These are phyloP conservation scores for Ormyrus nitidulus DNA, from an alignment of 2,888 invertebrate species.

Conservation along the genomic window DNA sequence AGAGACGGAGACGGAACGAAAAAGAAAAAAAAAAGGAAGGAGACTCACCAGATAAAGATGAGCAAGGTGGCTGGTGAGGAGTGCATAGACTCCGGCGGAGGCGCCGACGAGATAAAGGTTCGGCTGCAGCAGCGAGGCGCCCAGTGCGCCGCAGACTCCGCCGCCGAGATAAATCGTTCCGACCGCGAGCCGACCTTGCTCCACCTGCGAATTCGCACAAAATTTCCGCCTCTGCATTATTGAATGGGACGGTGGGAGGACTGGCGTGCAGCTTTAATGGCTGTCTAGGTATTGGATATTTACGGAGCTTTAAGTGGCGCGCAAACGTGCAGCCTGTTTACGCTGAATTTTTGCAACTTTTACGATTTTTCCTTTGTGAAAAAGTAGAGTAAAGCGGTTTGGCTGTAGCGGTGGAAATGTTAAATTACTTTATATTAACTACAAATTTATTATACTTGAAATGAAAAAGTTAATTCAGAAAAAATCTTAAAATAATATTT, in stretches of 20 bases:
- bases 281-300: too few species aligned
- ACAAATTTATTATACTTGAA: too few species aligned
- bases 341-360: too few species aligned
- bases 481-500: too few species aligned
- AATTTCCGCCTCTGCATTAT: slow-evolving; percentile 20
- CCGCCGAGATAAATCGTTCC: slow-evolving; percentile 85
- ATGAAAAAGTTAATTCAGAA: too few species aligned
- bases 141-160: slow-evolving; percentile 85
- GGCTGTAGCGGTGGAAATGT: too few species aligned
- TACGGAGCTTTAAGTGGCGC: too few species aligned
- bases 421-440: neutral
- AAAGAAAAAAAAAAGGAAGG: slow-evolving; percentile 7
- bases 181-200: slow-evolving; percentile 86
- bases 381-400: too few species aligned
- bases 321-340: too few species aligned
- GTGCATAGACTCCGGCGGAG: slow-evolving; percentile 92
- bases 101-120: slow-evolving; percentile 89
- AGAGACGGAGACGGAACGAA: neutral
- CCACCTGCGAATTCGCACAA: slow-evolving; percentile 75
- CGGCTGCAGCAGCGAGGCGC: slow-evolving; percentile 85
- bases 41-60: slow-evolving; percentile 84
- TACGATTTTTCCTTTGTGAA: too few species aligned
- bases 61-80: slow-evolving; percentile 90
- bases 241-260: slow-evolving; percentile 5
- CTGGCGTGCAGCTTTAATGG: too few species aligned